phyloP scores from a whole-genome alignment of 2,113 vertebrate species.

The Phrynosoma platyrhinos region DNA sequence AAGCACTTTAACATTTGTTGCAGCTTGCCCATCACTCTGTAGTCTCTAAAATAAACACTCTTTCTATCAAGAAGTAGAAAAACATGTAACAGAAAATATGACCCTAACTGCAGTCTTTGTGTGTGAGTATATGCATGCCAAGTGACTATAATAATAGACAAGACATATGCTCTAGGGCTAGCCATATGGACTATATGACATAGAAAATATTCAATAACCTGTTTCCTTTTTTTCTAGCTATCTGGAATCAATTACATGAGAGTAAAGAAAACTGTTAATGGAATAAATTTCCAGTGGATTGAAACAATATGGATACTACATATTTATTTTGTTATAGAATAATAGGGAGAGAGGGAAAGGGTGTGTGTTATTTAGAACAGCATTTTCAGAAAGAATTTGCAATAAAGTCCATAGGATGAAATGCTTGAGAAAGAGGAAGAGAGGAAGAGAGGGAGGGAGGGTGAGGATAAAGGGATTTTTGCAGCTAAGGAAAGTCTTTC shows the following conservation, averaged over 20 bases:
- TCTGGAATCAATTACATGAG: constrained; percentile 66
- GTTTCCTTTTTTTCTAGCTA: constrained; percentile 19
- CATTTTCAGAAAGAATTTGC: not conserved
- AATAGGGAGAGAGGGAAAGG: not conserved
- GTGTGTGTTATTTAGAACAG: not conserved
- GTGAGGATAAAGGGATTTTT: no score
- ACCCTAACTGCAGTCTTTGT: constrained; percentile 38
- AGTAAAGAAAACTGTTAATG: constrained; percentile 64
- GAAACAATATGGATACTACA: constrained; percentile 21
- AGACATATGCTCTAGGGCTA: constrained; percentile 12
- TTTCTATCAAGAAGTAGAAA: constrained; percentile 24
- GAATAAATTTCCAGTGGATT: constrained; percentile 54
- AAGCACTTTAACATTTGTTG: constrained; percentile 39
- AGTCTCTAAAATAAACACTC: constrained; percentile 54
- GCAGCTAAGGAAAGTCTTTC: no score
- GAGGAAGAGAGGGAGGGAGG: no score
- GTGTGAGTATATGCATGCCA: not conserved
- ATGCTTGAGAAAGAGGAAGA: not conserved
- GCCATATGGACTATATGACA: constrained; percentile 12
- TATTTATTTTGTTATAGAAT: not conserved
- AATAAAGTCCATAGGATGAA: not conserved
- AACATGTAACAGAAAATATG: constrained; percentile 39
- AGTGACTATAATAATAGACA: not conserved
- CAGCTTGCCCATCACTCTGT: constrained; percentile 52
- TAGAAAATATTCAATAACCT: not conserved